A percentile compares a stretch with the other conserved stretches of the same genome.
phyloP scores from a whole-genome alignment of 1,140 invertebrate genomes.

The Delia radicum region DNA sequence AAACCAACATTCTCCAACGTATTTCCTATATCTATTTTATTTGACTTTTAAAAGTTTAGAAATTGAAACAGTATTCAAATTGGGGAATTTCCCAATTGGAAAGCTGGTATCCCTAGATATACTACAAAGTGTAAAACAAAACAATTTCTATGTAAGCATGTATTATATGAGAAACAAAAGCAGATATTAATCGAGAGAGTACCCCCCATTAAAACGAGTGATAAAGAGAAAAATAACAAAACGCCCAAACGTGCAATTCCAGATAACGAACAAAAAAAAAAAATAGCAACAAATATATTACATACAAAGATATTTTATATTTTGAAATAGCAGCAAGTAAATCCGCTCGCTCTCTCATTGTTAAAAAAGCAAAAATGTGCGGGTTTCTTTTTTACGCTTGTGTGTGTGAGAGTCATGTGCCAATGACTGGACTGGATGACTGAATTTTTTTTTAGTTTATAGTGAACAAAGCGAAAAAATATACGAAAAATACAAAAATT shows the following conservation, averaged over 20 bases:
- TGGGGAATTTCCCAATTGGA: too few species aligned
- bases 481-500: background rate
- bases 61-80: too few species aligned
- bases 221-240: constrained; percentile 1
- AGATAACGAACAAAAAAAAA: constrained; percentile 1
- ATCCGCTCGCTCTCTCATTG: too few species aligned
- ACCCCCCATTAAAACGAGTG: background rate
- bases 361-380: background rate
- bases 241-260: constrained; percentile 15
- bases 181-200: background rate
- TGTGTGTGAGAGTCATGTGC: constrained; percentile 7
- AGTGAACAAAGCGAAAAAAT: background rate
- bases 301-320: background rate
- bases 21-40: too few species aligned
- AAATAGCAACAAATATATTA: background rate
- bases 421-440: constrained; percentile 7
- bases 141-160: too few species aligned
- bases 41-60: too few species aligned
- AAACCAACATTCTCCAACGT: too few species aligned
- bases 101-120: too few species aligned
- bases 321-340: too few species aligned
- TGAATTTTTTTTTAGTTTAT: constrained; percentile 1
- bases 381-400: background rate
- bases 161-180: background rate
- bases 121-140: too few species aligned